phyloP scores from a whole-genome alignment of 1,140 invertebrate species.

The Aethina tumida region DNA sequence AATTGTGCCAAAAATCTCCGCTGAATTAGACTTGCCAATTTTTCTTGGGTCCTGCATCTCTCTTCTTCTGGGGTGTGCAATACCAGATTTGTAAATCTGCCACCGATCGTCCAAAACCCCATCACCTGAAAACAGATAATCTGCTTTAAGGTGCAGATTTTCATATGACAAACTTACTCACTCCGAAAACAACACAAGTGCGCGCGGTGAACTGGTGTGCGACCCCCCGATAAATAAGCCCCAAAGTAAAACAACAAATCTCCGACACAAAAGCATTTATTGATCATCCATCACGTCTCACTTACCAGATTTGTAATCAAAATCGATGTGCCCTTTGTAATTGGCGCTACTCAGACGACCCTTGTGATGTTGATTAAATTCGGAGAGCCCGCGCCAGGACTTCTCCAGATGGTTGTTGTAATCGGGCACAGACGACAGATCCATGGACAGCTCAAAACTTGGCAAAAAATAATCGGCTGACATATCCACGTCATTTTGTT shows the following conservation, averaged over 20 bases:
- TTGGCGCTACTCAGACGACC: slow-evolving; percentile 27
- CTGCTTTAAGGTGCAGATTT: too few species aligned
- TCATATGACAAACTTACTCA: too few species aligned
- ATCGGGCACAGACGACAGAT: slow-evolving; percentile 11
- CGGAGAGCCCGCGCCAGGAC: slow-evolving; percentile 26
- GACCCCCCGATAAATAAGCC: too few species aligned
- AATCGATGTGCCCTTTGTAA: slow-evolving; percentile 8
- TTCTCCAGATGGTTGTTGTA: slow-evolving; percentile 22
- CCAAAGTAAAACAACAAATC: slow-evolving; percentile 8
- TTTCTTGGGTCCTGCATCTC: too few species aligned
- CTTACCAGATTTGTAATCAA: slow-evolving; percentile 12
- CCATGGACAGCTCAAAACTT: slow-evolving; percentile 14
- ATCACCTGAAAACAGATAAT: too few species aligned
- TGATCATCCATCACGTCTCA: slow-evolving; percentile 1
- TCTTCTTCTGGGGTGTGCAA: too few species aligned
- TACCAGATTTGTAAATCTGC: too few species aligned
- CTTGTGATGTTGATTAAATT: slow-evolving; percentile 27
- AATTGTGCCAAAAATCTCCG: too few species aligned
- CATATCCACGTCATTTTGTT: slow-evolving; percentile 13
- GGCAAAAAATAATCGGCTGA: slow-evolving; percentile 22
- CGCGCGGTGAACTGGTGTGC: too few species aligned
- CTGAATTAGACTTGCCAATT: too few species aligned
- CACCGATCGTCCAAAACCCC: too few species aligned
- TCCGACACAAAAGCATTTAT: slow-evolving; percentile 8
- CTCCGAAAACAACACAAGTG: too few species aligned